Evolutionary conservation across 2,113 vertebrate genomes (phyloP), one percentile per base, ranked within the genome.

Genomic region (Prionailurus viverrinus): DNA sequence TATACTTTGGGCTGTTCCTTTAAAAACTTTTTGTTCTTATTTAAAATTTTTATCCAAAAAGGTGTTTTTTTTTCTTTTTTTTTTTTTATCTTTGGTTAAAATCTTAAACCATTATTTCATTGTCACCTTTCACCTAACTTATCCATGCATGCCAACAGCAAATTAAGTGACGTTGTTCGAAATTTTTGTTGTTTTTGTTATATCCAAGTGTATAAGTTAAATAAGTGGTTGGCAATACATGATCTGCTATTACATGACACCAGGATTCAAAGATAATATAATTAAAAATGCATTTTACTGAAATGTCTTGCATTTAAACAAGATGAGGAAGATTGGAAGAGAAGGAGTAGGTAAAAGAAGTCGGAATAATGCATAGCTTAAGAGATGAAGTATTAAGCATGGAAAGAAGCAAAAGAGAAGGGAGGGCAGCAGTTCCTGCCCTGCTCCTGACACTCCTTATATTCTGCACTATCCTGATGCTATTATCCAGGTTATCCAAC

Each of bases 381-480:
- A 18, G 53, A 18, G 29, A 66, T 19, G 41, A 81, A 41, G 12
- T 23, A 11, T 27, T 55, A 2, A 51, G 39, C 12, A 5, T 29
- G 68, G 65, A 16, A 71, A 41, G 18, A 91, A 61, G 19, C 7
- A 16, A 12, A 31, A n/a, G 23, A 27, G 7, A 9, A 73, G 25
- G 4, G 33, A 73, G 13, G 39, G 63, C 13, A n/a, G 29, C 23
- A 15, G 58, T 27, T 27, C 16, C 69, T 82, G 21, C 27, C 11
- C 13, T 14, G 8, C 21, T 88, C 11, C 1, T 25, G 8, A 7
- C 4, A 29, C 25, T 51, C 39, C 18, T 11, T 79, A 27, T 0
- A 0, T 66, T 41, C 33, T 36, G 0, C 10, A 7, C 55, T n/a
- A 10, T 31, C 19, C 66, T 27, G 61, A 0, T 10, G 7, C 6